Base-by-base conservation (phyloP, 2,888 invertebrate species). In the Patella ulyssiponensis region DNA sequence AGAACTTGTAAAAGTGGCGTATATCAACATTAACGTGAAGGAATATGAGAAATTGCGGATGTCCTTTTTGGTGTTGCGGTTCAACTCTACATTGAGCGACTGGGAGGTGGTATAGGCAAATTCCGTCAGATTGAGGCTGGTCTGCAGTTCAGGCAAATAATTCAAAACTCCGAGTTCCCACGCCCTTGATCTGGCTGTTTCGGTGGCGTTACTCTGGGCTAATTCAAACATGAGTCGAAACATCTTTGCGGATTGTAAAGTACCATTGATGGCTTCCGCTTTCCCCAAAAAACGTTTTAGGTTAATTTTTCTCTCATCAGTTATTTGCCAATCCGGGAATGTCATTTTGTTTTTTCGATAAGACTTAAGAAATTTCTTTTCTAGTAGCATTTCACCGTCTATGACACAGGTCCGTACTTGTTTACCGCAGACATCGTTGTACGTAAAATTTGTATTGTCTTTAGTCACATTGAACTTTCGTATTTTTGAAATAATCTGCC, bases 1-100 rank as follows among this genome's bases (percentile, higher is more conserved):
- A n/a, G 77, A 17, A 14, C 77, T 69, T 51, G 78, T 69, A 3
- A 77, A 17, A 12, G 77, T 77, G 1, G 84, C 77, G 71, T 81
- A 83, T 1, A 74, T 69, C 1, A 80, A 76, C 79, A 82, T 79
- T 20, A 82, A 15, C 0, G 74, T 71, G 17, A 83, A 73, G n/a
- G 79, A 78, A 23, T 78, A 23, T 12, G 76, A 70, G 33, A 81
- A 78, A 69, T 77, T 69, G 5, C 54, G 44, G 20, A 79, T 77
- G 71, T 83, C 82, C 0, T 77, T 80, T 12, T 44, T 23, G 3
- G 81, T 58, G 75, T 82, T 83, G 12, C 80, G 79, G 11, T 80
- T 75, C 20, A 85, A 76, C 64, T 86, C 86, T n/a, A 84, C 80
- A 64, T 83, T 82, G n/a, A 87, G 71, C 0, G 88, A 87, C 20